Evolutionary conservation across 1,140 invertebrate species (phyloP).

Genomic region (Heterodera schachtii): DNA sequence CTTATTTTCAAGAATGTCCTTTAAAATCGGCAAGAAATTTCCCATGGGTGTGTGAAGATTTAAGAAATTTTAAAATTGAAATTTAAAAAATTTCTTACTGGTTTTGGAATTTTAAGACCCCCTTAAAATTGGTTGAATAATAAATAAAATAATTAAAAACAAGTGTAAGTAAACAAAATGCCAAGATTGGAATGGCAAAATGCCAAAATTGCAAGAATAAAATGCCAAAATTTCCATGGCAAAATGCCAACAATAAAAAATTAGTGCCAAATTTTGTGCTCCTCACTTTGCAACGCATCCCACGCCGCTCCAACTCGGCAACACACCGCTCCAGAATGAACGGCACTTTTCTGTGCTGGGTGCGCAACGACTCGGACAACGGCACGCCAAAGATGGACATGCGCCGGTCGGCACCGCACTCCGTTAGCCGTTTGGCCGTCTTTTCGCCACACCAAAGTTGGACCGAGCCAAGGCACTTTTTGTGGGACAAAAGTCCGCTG

Average conservation of each 20-base stretch:
- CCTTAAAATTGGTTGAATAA: no score
- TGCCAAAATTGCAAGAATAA: no score
- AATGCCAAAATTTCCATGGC: no score
- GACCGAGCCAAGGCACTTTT: conserved; percentile 54
- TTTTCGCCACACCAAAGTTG: conserved; percentile 30
- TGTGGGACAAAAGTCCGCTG: conserved; percentile 51
- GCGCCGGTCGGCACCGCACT: conserved; percentile 41
- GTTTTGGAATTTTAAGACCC: no score
- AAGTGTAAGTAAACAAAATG: no score
- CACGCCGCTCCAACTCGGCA: conserved; percentile 57
- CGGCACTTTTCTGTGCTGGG: conserved; percentile 57
- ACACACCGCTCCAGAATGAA: conserved; percentile 61
- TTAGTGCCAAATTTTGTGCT: background rate
- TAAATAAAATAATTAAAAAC: background rate
- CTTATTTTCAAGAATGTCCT: no score
- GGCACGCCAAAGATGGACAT: conserved; percentile 64
- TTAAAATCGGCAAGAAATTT: background rate
- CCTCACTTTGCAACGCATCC: conserved; percentile 60
- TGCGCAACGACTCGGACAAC: conserved; percentile 53
- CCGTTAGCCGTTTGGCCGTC: conserved; percentile 16
- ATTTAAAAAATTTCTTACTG: background rate
- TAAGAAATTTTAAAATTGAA: conserved; percentile 22
- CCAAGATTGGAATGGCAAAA: background rate
- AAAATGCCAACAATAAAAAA: background rate
- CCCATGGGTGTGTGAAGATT: background rate